A percentile compares a stretch with the other conserved stretches of the same genome.
Conservation (phyloP, 2,888 invertebrate genomes). For the Euzophera pinguis region DNA sequence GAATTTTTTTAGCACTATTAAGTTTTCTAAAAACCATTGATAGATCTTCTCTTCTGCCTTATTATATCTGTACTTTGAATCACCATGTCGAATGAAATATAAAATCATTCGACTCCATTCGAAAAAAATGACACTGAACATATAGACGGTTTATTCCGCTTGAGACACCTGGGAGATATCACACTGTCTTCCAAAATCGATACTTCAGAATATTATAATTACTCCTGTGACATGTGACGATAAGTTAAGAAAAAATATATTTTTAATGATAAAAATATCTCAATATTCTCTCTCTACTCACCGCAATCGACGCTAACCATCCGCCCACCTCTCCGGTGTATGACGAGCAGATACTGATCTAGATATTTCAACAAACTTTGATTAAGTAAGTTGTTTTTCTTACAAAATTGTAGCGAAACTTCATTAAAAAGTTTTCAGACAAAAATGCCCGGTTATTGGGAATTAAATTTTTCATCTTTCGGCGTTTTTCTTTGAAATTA, state of each 20-base stretch:
- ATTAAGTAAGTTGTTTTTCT: constrained; percentile 51
- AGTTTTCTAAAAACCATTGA: too few relatives aligned
- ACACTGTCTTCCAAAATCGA: too few relatives aligned
- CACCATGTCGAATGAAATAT: too few relatives aligned
- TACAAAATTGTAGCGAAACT: constrained; percentile 26
- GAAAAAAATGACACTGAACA: too few relatives aligned
- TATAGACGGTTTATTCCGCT: too few relatives aligned
- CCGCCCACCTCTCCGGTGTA: constrained; percentile 27
- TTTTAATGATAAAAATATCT: background rate
- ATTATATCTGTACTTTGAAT: too few relatives aligned
- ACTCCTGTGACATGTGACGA: too few relatives aligned
- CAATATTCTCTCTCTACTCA: background rate
- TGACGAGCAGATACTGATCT: constrained; percentile 38
- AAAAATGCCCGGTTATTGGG: constrained; percentile 10
- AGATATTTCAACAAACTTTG: constrained; percentile 38
- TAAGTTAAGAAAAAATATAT: background rate
- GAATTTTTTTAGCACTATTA: too few relatives aligned
- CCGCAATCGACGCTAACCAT: constrained; percentile 4
- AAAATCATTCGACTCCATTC: too few relatives aligned
- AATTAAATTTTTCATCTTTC: constrained; percentile 9
- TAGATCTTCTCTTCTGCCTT: too few relatives aligned
- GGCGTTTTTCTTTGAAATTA: background rate
- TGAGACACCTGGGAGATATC: too few relatives aligned
- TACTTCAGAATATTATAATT: too few relatives aligned
- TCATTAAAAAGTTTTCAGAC: constrained; percentile 38